A percentile compares a stretch with the other conserved stretches of the same genome.
Evolutionary conservation across 2,113 vertebrate genomes (phyloP).

Genomic region (Tricholaema leucomelas): DNA sequence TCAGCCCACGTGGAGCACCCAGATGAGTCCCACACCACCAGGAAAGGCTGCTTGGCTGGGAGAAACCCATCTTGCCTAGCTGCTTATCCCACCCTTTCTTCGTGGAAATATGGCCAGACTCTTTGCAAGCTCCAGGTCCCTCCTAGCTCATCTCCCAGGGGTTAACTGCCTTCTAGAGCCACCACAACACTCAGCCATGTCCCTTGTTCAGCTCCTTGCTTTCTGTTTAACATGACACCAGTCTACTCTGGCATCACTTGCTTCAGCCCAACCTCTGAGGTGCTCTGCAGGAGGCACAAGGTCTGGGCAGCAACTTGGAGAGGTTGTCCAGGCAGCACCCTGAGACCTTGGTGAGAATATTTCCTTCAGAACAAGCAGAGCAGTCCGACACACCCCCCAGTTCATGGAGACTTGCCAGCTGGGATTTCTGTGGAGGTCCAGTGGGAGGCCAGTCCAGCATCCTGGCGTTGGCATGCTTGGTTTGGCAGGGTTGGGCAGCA

Average conservation of each 20-base stretch:
- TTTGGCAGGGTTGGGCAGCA: neutral
- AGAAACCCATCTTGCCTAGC: neutral
- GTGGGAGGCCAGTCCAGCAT: neutral
- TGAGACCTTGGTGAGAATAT: neutral
- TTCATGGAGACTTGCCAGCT: fast-evolving
- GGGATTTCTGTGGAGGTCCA: neutral
- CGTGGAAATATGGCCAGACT: neutral
- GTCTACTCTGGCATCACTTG: neutral
- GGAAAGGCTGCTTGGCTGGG: neutral
- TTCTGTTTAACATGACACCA: neutral
- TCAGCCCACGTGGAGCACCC: neutral
- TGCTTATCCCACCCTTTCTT: neutral
- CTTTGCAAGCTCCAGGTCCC: neutral
- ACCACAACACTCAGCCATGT: fast-evolving
- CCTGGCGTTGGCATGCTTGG: fast-evolving
- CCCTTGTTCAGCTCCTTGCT: neutral
- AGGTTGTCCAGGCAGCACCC: neutral
- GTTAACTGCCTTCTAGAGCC: neutral
- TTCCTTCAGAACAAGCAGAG: fast-evolving
- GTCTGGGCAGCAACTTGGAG: no score
- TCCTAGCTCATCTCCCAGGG: neutral
- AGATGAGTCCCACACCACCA: neutral
- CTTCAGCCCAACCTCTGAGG: neutral
- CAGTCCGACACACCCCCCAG: fast-evolving
- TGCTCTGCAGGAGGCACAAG: neutral